phyloP scores from a whole-genome alignment of 92 coral and sea anemone species.

The Desmophyllum pertusum region DNA sequence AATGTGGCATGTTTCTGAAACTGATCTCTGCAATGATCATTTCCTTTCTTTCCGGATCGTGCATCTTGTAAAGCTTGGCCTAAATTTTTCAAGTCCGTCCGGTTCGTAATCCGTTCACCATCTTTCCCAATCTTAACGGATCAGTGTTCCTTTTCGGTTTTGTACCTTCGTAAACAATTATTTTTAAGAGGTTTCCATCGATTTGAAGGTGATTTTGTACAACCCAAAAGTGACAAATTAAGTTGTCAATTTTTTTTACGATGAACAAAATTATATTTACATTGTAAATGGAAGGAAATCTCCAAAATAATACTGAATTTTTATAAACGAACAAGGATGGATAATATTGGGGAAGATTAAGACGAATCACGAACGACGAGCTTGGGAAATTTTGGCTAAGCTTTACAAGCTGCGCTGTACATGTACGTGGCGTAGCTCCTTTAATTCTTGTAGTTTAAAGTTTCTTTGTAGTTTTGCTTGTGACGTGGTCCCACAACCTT shows the following conservation, averaged over 20 bases:
- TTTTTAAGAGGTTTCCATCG: too few species aligned
- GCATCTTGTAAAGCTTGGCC: too few species aligned
- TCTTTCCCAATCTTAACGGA: too few species aligned
- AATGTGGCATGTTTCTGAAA: neutral
- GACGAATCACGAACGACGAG: neutral
- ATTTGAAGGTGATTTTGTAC: too few species aligned
- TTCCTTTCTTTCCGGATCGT: neutral
- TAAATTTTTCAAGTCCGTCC: too few species aligned
- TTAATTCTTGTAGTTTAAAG: neutral
- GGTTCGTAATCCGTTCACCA: too few species aligned
- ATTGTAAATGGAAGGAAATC: too few species aligned
- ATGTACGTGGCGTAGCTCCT: neutral
- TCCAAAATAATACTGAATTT: too few species aligned
- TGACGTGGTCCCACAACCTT: neutral
- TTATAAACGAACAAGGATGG: neutral
- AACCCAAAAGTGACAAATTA: too few species aligned
- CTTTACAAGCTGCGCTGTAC: neutral
- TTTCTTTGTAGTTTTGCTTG: slow-evolving; percentile 5
- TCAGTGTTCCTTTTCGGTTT: too few species aligned
- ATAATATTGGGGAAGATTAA: neutral
- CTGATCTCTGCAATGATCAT: neutral
- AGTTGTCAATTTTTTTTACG: too few species aligned
- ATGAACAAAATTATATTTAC: neutral
- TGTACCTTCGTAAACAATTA: too few species aligned
- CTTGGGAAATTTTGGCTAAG: neutral